Evolutionary conservation across 2,113 vertebrate genomes (phyloP).

Genomic region (Stigmatopora nigra): DNA sequence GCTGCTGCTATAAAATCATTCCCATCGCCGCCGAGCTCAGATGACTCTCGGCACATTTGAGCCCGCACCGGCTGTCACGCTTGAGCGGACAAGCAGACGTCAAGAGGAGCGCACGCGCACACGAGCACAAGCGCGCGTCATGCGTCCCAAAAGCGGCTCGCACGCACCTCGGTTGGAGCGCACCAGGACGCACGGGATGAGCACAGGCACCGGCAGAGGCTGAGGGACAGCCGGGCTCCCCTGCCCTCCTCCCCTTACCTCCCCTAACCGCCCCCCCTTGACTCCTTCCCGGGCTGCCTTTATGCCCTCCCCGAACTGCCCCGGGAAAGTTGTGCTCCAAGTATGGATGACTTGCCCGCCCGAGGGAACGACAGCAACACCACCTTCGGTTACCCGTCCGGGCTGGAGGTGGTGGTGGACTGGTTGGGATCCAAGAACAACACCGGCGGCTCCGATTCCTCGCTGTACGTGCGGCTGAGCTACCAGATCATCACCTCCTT

Average conservation of each 20-base stretch:
- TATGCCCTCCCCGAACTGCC: slow-evolving; percentile 20
- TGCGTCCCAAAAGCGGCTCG: slow-evolving; percentile 62
- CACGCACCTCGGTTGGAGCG: slow-evolving; percentile 56
- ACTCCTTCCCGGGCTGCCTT: slow-evolving; percentile 10
- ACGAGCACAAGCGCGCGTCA: slow-evolving; percentile 54
- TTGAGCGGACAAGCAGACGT: slow-evolving; percentile 27
- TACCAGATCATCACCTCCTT: slow-evolving; percentile 90
- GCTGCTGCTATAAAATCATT: slow-evolving; percentile 70
- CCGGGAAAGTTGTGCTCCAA: slow-evolving; percentile 46
- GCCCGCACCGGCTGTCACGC: slow-evolving; percentile 53
- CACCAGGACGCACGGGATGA: slow-evolving; percentile 39
- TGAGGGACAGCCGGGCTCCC: slow-evolving; percentile 54
- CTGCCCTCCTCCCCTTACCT: background rate
- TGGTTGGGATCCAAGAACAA: slow-evolving; percentile 60
- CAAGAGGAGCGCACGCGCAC: slow-evolving; percentile 15
- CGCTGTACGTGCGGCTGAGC: slow-evolving; percentile 74
- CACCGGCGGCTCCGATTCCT: slow-evolving; percentile 36
- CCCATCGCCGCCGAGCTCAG: slow-evolving; percentile 65
- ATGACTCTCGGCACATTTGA: slow-evolving; percentile 60
- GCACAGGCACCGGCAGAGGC: slow-evolving; percentile 27
- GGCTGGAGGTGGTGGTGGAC: slow-evolving; percentile 47
- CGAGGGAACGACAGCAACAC: slow-evolving; percentile 73
- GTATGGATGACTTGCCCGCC: slow-evolving; percentile 60
- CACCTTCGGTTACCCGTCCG: slow-evolving; percentile 66
- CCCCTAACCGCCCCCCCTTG: background rate